A percentile compares a stretch with the other conserved stretches of the same genome.
Conservation (phyloP, 2,797 vertebrate species). For the Orientallactaga sibirica region DNA sequence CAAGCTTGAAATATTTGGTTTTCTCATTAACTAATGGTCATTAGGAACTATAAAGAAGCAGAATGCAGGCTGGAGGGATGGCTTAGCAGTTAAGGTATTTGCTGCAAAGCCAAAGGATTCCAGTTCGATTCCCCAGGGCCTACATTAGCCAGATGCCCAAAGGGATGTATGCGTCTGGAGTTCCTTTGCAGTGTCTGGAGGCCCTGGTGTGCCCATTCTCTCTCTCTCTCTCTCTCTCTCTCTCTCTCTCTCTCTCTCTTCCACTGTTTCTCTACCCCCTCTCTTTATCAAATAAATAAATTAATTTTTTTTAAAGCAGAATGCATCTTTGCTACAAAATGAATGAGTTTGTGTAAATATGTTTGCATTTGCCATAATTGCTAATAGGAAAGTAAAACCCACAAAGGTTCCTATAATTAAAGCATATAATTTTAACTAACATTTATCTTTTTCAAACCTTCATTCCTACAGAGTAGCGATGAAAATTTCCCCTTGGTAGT, state of each 20-base stretch:
- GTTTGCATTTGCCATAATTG: constrained; percentile 25
- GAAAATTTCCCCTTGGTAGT: neutral
- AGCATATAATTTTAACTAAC: neutral
- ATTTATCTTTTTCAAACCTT: constrained; percentile 21
- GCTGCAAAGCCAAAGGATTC: too few relatives aligned
- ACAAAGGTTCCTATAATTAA: neutral
- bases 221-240: too few relatives aligned
- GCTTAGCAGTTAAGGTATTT: too few relatives aligned
- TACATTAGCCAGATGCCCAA: too few relatives aligned
- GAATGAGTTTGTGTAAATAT: constrained; percentile 8
- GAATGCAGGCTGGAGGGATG: neutral
- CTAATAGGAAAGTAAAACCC: constrained; percentile 40
- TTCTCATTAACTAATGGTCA: constrained; percentile 22
- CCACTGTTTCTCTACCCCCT: too few relatives aligned
- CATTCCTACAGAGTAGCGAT: neutral
- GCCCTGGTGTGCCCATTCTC: too few relatives aligned
- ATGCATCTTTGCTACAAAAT: constrained; percentile 14
- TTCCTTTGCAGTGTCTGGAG: too few relatives aligned
- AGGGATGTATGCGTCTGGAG: too few relatives aligned
- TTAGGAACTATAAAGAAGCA: constrained; percentile 7
- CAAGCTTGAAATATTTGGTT: constrained; percentile 13
- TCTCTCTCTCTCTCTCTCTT: too few relatives aligned
- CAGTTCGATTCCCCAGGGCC: too few relatives aligned
- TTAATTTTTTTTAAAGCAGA: neutral
- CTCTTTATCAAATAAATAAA: too few relatives aligned